Evolutionary conservation across 2,797 vertebrate genomes (phyloP), one percentile per base, ranked within the genome.

Genomic region (Crax fasciolata): DNA sequence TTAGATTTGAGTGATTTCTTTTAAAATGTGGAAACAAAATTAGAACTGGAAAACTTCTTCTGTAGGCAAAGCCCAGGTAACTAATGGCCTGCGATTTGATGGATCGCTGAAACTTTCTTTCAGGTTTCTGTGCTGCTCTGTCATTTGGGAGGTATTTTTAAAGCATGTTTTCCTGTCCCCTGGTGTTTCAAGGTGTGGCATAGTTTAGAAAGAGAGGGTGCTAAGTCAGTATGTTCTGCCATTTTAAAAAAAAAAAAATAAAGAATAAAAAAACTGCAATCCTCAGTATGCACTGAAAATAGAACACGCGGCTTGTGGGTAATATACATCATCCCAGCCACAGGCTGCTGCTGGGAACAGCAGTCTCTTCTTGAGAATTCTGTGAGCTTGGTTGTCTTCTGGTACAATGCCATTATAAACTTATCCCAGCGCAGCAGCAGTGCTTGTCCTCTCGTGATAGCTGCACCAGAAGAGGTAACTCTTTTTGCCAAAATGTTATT

Each of bases 281-380:
- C 76, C 62, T 72, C 78, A 97, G 51, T 59, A 54, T 28, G 27
- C 68, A 44, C 92, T 89, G 81, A 87, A 94, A 96, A 92, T 91
- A 94, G 81, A 89, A 51, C 89, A 24, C 91, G 66, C 14, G 0
- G 11, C 58, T 91, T 72, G 41, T 38, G 91, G 83, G 67, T 90
- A 70, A 86, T 52, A 30, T 86, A 89, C 73, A 89, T 87, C 78
- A 12, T 49, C n/a, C 54, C 21, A 87, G 70, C 75, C 87, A 77
- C 61, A 77, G 78, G 3, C 54, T 91, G 65, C 71, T 75, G 38
- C 73, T 91, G 84, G 89, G 49, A 91, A 58, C 63, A 92, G 35
- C 78, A 41, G 35, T 43, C 44, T 58, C 59, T 57, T 92, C 88
- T 94, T 78, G 94, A 73, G 84, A 75, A 25, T 87, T 92, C 16